These are phyloP conservation scores for Stenodera caucasica DNA, from an alignment of 2,888 invertebrate genomes.

Conservation along the genomic window DNA sequence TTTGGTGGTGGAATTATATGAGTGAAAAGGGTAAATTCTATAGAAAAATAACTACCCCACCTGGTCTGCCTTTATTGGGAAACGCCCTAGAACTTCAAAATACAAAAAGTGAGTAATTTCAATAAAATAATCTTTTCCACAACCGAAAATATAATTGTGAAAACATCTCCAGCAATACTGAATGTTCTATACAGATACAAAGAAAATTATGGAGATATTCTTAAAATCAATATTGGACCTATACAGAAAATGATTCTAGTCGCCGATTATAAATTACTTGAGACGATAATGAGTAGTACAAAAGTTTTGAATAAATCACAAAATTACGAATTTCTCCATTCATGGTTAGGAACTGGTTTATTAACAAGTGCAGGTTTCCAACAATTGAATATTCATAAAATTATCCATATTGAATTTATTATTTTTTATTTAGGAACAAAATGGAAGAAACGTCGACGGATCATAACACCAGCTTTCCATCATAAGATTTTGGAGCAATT, in stretches of 20 bases:
- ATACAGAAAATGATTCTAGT: constrained; percentile 23
- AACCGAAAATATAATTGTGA: background rate
- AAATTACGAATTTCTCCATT: constrained; percentile 45
- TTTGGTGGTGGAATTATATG: background rate
- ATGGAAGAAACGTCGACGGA: no score
- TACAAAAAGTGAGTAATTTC: constrained; percentile 18
- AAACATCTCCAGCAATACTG: constrained; percentile 26
- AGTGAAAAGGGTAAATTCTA: constrained; percentile 1
- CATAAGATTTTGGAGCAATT: no score
- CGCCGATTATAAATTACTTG: constrained; percentile 35
- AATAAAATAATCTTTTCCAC: no score
- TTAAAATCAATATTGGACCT: constrained; percentile 23
- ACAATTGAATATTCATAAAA: no score
- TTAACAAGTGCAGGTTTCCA: constrained; percentile 18
- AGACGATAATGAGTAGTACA: no score
- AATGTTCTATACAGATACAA: constrained; percentile 17
- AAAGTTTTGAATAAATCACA: constrained; percentile 44
- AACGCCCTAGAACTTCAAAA: constrained; percentile 25
- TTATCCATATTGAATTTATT: no score
- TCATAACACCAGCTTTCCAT: no score
- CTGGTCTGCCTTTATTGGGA: constrained; percentile 26
- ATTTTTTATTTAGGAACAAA: no score
- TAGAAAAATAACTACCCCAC: constrained; percentile 4
- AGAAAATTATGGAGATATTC: constrained; percentile 28
- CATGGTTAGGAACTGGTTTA: constrained; percentile 46